Base-by-base conservation (phyloP, 2,113 vertebrate species). In the Silurus meridionalis region DNA sequence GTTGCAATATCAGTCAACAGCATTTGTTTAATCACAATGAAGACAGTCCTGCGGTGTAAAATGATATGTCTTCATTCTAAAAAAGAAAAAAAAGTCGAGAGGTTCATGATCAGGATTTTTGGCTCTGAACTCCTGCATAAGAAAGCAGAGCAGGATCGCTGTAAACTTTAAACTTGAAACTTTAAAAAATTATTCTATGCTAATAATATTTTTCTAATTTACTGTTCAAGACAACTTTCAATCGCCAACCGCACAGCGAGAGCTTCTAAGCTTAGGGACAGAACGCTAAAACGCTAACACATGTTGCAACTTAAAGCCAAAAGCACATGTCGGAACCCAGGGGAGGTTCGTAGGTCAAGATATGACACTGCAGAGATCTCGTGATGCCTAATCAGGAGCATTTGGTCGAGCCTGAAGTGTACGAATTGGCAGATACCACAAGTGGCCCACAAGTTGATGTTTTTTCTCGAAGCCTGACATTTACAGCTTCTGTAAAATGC, bases 201-300 rank as follows among this genome's bases (percentile, higher is more conserved):
- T 78, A 78, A 78, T 78, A 77, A 63, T 19, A 80, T 55, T 60
- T 57, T 79, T 58, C 37, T 28, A n/a, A 71, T 80, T 80, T 46
- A 28, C 53, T 53, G 8, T 13, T 81, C 37, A 25, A 61, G 8
- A 19, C 6, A 67, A 66, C 53, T 72, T 61, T 50, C 63, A 55
- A 53, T 23, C 21, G 25, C 21, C 23, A 58, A 25, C 74, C n/a
- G 52, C 55, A 72, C 52, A 52, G 85, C 3, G 6, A 58, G 85
- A 52, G 13, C 37, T 4, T 71, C 53, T 21, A 15, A 50, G 78
- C 63, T 13, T 19, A 71, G 37, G 28, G 77, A 80, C 52, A 4
- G 13, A 55, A 10, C 8, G 37, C 64, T 80, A 72, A 86, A 21
- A 50, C 37, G 85, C 48, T 61, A 81, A 81, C 85, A 86, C 19